These are phyloP conservation scores for Tangachromis dhanisi DNA, from an alignment of 2,113 vertebrate species.

Conservation along the genomic window DNA sequence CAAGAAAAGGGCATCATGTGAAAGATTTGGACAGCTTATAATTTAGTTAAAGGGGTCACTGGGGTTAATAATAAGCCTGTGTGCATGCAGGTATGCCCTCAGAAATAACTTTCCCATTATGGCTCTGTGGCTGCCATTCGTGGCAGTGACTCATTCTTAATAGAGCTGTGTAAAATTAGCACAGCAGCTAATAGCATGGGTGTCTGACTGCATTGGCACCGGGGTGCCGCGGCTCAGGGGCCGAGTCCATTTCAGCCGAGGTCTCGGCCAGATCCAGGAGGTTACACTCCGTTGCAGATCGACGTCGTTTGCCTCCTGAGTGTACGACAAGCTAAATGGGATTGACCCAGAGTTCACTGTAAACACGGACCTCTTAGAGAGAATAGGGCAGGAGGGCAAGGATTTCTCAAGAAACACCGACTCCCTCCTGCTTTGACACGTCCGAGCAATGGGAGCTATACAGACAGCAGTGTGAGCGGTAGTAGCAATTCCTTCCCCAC, in stretches of 20 bases:
- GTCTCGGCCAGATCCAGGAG: not conserved
- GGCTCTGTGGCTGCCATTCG: not conserved
- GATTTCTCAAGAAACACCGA: not conserved
- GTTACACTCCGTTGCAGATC: not conserved
- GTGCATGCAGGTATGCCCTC: not conserved
- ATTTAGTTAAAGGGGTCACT: not conserved
- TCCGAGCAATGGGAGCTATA: not conserved
- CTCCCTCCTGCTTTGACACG: not conserved
- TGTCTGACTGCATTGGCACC: not conserved
- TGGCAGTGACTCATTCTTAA: not conserved
- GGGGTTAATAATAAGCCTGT: constrained; percentile 7
- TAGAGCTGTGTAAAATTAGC: constrained; percentile 27
- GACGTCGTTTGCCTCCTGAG: not conserved
- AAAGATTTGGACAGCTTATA: not conserved
- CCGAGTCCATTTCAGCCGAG: not conserved
- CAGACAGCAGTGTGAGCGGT: not conserved
- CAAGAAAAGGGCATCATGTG: not conserved
- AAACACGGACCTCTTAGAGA: not conserved
- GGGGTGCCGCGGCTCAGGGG: not conserved
- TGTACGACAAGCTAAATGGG: not conserved
- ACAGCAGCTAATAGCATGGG: not conserved
- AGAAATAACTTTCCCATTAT: not conserved
- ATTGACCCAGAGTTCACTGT: not conserved
- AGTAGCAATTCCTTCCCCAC: not conserved
- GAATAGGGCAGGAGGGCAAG: not conserved